Evolutionary conservation across 1,140 invertebrate genomes (phyloP).

Genomic region (Euborellia annulipes): DNA sequence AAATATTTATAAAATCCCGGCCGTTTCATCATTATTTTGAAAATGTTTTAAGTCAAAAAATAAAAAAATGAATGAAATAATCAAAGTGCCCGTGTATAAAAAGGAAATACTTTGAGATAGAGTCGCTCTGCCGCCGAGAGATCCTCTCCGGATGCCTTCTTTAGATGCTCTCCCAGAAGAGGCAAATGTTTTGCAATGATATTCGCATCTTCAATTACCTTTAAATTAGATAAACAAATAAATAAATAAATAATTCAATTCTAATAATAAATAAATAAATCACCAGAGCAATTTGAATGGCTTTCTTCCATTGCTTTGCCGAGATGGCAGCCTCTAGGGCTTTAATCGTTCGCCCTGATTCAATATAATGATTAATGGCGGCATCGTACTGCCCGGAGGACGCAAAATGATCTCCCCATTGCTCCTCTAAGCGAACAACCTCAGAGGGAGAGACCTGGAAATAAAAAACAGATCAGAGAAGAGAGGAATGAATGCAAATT

Average conservation of each 20-base stretch:
- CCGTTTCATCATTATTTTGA: too few relatives aligned
- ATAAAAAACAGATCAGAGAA: too few relatives aligned
- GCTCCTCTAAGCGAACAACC: conserved; percentile 77
- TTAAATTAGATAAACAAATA: conserved; percentile 5
- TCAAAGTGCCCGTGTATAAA: too few relatives aligned
- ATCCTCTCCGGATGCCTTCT: conserved; percentile 52
- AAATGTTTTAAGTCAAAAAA: too few relatives aligned
- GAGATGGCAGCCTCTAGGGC: conserved; percentile 83
- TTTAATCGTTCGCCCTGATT: conserved; percentile 73
- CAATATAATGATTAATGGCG: conserved; percentile 93
- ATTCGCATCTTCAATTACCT: conserved; percentile 46
- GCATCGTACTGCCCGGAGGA: conserved; percentile 74
- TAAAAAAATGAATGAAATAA: too few relatives aligned
- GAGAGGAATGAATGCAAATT: too few relatives aligned
- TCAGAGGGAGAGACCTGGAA: conserved; percentile 27
- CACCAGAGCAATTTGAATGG: conserved; percentile 78
- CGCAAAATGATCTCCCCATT: conserved; percentile 85
- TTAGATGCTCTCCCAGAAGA: conserved; percentile 45
- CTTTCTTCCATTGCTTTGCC: conserved; percentile 91
- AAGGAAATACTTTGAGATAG: conserved; percentile 41
- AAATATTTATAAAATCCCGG: too few relatives aligned
- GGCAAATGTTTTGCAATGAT: conserved; percentile 41
- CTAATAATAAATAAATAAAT: conserved; percentile 17
- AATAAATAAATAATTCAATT: background rate
- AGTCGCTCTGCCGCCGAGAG: conserved; percentile 69